Evolutionary conservation across 2,888 invertebrate genomes (phyloP).

Genomic region (Helleia helle): DNA sequence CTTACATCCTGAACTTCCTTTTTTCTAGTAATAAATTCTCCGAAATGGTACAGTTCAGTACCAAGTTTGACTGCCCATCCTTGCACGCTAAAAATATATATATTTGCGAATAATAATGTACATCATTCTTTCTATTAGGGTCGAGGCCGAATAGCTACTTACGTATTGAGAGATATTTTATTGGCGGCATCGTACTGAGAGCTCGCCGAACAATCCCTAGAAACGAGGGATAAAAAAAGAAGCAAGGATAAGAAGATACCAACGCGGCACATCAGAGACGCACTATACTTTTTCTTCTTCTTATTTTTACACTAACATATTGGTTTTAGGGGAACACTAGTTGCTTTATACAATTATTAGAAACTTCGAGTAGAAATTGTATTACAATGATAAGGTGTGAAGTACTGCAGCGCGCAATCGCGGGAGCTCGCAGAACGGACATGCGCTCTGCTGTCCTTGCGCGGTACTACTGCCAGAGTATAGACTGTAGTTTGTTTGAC

Average conservation of each 20-base stretch:
- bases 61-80: conserved; percentile 89
- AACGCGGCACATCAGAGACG: conserved; percentile 62
- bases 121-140: background rate
- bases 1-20: conserved; percentile 85
- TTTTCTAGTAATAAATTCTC: conserved; percentile 85
- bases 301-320: conserved; percentile 25
- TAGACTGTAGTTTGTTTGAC: conserved; percentile 16
- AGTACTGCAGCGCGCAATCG: conserved; percentile 40
- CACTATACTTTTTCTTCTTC: conserved; percentile 28
- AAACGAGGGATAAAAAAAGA: conserved; percentile 53
- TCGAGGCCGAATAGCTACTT: conserved; percentile 29
- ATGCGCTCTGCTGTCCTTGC: conserved; percentile 44
- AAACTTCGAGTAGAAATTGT: background rate
- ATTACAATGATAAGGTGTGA: conserved; percentile 12
- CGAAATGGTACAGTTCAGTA: conserved; percentile 85
- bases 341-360: conserved; percentile 2
- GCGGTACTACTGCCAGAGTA: conserved; percentile 30
- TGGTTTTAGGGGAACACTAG: conserved; percentile 15
- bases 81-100: conserved; percentile 74
- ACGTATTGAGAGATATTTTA: conserved; percentile 63
- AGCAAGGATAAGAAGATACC: conserved; percentile 42
- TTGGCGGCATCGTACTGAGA: conserved; percentile 48
- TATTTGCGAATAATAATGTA: background rate
- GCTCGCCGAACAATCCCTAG: conserved; percentile 58
- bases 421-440: conserved; percentile 31